phyloP scores from a whole-genome alignment of 2,888 invertebrate genomes.

The Tenthredo distinguenda region DNA sequence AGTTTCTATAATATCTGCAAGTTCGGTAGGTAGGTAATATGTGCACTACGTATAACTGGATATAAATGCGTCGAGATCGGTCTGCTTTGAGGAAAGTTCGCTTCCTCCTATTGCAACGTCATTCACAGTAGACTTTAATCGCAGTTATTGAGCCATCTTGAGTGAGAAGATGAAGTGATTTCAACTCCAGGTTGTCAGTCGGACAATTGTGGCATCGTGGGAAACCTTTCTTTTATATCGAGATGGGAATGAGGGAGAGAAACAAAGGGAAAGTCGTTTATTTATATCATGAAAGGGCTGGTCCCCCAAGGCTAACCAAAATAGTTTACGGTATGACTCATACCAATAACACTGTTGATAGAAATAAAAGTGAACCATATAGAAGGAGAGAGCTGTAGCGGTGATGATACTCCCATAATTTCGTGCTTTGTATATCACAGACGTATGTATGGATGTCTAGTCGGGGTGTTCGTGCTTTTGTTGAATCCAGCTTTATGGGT shows the following conservation, averaged over 20 bases:
- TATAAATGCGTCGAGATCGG: not conserved
- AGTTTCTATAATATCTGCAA: not conserved
- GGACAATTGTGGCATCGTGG: not conserved
- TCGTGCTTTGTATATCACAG: not conserved
- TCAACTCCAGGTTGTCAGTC: not conserved
- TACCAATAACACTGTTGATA: constrained; percentile 14
- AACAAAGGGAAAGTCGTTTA: not conserved
- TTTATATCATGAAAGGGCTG: not conserved
- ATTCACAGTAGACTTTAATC: not conserved
- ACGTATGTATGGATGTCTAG: not conserved
- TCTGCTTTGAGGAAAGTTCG: not conserved
- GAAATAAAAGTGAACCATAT: constrained; percentile 9
- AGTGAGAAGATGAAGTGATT: not conserved
- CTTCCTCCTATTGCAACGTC: not conserved
- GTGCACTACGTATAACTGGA: not conserved
- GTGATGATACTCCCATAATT: not conserved
- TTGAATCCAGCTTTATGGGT: not conserved
- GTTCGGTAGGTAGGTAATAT: not conserved
- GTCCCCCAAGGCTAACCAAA: not conserved
- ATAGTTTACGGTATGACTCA: not conserved
- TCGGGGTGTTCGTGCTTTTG: not conserved
- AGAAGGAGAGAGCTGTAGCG: not conserved
- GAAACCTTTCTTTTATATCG: not conserved
- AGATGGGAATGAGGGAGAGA: not conserved
- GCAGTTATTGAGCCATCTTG: not conserved